Percentiles rank a stretch among this genome's conserved stretches.
These are phyloP conservation scores for Mycalesis mineus DNA, from an alignment of 2,888 invertebrate genomes.

Conservation along the genomic window DNA sequence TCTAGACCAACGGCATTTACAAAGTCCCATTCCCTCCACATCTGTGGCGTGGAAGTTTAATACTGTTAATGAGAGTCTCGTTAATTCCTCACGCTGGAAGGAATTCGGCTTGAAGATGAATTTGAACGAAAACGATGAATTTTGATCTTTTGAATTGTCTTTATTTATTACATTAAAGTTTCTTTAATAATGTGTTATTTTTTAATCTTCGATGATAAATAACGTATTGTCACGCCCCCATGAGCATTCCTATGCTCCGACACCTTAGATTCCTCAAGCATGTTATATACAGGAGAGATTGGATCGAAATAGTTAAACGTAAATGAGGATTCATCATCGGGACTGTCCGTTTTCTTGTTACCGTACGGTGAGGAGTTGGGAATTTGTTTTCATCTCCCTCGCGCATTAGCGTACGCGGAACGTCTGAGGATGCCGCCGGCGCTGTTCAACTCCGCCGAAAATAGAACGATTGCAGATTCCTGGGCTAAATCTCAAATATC, in stretches of 20 bases:
- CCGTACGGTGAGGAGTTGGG: slow-evolving; percentile 39
- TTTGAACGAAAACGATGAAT: slow-evolving; percentile 23
- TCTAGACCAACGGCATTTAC: slow-evolving; percentile 46
- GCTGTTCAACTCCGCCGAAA: slow-evolving; percentile 65
- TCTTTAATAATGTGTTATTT: neutral
- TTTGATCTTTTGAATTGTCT: slow-evolving; percentile 15
- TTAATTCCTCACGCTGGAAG: slow-evolving; percentile 59
- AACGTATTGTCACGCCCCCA: slow-evolving; percentile 18
- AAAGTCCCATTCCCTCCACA: slow-evolving; percentile 46
- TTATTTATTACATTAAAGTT: slow-evolving; percentile 3
- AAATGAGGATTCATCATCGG: slow-evolving; percentile 72
- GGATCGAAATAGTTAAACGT: slow-evolving; percentile 75
- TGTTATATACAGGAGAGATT: slow-evolving; percentile 49
- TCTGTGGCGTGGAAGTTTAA: slow-evolving; percentile 61
- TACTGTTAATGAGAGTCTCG: slow-evolving; percentile 61
- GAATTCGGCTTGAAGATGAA: slow-evolving; percentile 45
- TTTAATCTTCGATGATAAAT: neutral
- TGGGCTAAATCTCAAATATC: slow-evolving; percentile 81
- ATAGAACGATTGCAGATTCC: slow-evolving; percentile 78
- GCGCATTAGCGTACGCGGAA: slow-evolving; percentile 38
- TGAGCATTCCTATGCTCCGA: slow-evolving; percentile 33
- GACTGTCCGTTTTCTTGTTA: slow-evolving; percentile 52
- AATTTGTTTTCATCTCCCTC: slow-evolving; percentile 56
- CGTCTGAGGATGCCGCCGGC: slow-evolving; percentile 51
- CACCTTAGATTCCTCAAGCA: slow-evolving; percentile 48